Evolutionary conservation across 2,797 vertebrate species (phyloP).

Genomic region (Heteromormyrus szaboi): DNA sequence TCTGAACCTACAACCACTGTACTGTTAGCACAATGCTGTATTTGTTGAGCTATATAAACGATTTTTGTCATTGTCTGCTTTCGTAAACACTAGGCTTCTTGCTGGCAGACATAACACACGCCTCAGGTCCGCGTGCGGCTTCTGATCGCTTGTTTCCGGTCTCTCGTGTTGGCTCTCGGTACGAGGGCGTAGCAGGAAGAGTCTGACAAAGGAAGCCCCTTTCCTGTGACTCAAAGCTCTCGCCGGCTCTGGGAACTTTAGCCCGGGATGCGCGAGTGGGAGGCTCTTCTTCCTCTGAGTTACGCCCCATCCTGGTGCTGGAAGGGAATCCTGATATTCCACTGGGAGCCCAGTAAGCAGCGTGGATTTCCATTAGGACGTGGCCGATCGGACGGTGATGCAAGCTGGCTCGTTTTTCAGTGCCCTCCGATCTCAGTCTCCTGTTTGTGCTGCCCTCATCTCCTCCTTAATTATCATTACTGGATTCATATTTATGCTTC

Average conservation of each 20-base stretch:
- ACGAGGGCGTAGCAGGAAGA: neutral
- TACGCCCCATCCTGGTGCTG: neutral
- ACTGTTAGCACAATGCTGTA: neutral
- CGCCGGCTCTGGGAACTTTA: conserved; percentile 12
- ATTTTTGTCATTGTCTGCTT: neutral
- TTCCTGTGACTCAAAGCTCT: neutral
- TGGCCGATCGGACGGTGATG: neutral
- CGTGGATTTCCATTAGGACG: neutral
- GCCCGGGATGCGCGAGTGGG: conserved; percentile 10
- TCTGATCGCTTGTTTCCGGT: neutral
- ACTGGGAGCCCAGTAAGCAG: neutral
- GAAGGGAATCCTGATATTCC: neutral
- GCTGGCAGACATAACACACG: neutral
- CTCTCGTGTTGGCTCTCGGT: neutral
- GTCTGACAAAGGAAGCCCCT: neutral
- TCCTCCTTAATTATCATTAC: neutral
- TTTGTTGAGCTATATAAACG: neutral
- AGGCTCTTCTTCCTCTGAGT: neutral
- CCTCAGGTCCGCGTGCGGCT: neutral
- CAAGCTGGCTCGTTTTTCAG: neutral
- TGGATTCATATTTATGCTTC: neutral
- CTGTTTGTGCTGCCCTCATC: neutral
- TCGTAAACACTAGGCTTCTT: neutral
- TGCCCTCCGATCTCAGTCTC: neutral
- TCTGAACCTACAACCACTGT: neutral